A percentile compares a stretch with the other conserved stretches of the same genome.
Evolutionary conservation across 2,888 invertebrate genomes (phyloP).

Genomic region (Herminia tarsipennalis): DNA sequence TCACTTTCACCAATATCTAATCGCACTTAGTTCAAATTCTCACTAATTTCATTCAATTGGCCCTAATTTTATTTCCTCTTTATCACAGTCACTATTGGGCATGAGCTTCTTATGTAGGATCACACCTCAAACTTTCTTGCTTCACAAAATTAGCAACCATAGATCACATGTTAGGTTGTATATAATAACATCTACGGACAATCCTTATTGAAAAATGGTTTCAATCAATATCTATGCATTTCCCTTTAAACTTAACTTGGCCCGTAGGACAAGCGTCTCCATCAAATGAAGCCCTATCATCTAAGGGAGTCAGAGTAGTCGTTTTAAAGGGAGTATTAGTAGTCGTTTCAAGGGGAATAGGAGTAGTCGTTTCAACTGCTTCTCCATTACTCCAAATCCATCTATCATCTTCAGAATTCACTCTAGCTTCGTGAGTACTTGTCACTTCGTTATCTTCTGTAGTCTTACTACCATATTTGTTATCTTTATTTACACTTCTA

Average conservation of each 20-base stretch:
- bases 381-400: constrained; percentile 35
- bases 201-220: no score
- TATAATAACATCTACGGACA: no score
- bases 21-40: no score
- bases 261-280: constrained; percentile 23
- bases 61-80: no score
- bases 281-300: constrained; percentile 32
- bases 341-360: constrained; percentile 4
- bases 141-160: no score
- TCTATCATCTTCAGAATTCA: constrained; percentile 12
- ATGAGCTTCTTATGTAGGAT: no score
- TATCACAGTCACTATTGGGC: no score
- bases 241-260: constrained; percentile 12
- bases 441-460: constrained; percentile 25
- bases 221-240: constrained; percentile 8
- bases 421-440: not conserved
- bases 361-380: constrained; percentile 5
- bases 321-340: no score
- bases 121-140: no score
- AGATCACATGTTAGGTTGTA: no score
- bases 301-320: constrained; percentile 6
- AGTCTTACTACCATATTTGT: constrained; percentile 6
- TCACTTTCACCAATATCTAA: no score
- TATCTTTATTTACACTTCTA: not conserved
- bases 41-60: no score